Percentiles rank a stretch among this genome's conserved stretches.
These are phyloP conservation scores for Coecobrya sp. DNA, from an alignment of 2,888 invertebrate genomes.

Conservation along the genomic window DNA sequence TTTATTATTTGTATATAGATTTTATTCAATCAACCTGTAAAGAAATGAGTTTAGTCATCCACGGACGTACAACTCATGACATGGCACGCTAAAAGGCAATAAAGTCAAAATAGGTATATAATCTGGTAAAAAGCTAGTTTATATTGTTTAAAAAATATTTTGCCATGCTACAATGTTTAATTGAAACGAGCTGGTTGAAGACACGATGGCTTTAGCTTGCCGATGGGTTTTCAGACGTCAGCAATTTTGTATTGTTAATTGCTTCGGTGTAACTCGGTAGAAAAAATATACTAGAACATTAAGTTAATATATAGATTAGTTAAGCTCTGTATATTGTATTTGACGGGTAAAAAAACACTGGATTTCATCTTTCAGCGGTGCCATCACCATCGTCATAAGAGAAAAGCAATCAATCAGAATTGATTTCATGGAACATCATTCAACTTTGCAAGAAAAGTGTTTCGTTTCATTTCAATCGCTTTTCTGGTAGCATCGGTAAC, in stretches of 20 bases:
- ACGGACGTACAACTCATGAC: not conserved
- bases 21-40: constrained; percentile 14
- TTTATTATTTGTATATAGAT: not conserved
- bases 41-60: not conserved
- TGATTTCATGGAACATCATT: not conserved
- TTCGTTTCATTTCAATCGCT: no score
- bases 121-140: not conserved
- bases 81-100: not conserved
- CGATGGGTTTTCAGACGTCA: not conserved
- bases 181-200: not conserved
- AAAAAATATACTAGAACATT: not conserved
- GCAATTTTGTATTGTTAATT: not conserved
- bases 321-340: not conserved
- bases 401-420: constrained; percentile 17
- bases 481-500: no score
- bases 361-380: constrained; percentile 5
- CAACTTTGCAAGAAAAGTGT: not conserved
- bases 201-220: not conserved
- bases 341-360: not conserved
- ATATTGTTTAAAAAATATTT: not conserved
- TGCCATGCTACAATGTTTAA: not conserved
- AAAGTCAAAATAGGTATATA: not conserved
- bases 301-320: not conserved
- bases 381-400: not conserved
- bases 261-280: not conserved